phyloP scores from a whole-genome alignment of 2,888 invertebrate species.

The Zygothrica quintamaculata region DNA sequence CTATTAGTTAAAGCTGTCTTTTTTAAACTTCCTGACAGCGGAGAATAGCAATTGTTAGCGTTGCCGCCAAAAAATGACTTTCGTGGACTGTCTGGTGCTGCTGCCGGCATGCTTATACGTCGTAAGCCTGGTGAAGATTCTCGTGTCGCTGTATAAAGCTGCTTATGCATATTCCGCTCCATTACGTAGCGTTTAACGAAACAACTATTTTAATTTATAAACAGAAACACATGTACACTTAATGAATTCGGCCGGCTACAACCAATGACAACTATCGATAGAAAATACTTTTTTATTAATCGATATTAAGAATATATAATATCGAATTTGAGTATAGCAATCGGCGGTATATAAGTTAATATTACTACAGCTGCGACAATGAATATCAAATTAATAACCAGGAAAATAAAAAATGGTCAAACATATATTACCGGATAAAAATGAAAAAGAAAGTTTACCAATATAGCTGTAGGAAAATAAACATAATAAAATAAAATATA shows the following conservation, averaged over 20 bases:
- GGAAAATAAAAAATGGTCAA: no score
- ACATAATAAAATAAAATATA: background rate
- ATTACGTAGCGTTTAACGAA: conserved; percentile 22
- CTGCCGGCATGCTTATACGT: conserved; percentile 65
- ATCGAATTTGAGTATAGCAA: background rate
- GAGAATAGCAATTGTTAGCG: conserved; percentile 26
- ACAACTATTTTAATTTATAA: conserved; percentile 25
- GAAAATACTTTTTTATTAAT: background rate
- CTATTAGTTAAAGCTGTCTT: conserved; percentile 69
- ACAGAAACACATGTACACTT: conserved; percentile 51
- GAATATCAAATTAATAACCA: no score
- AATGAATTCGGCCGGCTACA: conserved; percentile 46
- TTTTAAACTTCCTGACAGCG: conserved; percentile 56
- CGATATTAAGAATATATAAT: background rate
- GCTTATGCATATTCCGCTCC: conserved; percentile 69
- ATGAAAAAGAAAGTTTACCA: no score
- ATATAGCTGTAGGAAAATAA: background rate
- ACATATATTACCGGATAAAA: no score
- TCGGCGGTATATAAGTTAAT: no score
- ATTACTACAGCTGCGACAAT: no score
- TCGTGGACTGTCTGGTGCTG: conserved; percentile 59
- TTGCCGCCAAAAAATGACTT: conserved; percentile 77
- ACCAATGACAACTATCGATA: conserved; percentile 6
- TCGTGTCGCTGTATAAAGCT: conserved; percentile 67
- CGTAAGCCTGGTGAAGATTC: conserved; percentile 73